phyloP scores from a whole-genome alignment of 2,888 invertebrate species.

The Lacanobia wlatinum region DNA sequence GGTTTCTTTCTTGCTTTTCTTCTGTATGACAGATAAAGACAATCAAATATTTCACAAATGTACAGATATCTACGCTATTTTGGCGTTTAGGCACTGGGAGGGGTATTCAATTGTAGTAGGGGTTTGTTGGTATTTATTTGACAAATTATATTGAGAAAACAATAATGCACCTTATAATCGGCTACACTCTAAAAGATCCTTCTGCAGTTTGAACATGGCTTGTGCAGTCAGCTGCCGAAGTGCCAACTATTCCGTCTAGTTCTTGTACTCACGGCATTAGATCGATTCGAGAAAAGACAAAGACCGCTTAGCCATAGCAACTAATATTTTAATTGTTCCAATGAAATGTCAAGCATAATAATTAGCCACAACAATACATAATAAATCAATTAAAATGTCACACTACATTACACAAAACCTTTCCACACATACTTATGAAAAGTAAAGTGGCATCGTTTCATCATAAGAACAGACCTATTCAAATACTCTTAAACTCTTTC shows the following conservation, averaged over 20 bases:
- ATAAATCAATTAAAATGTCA: not conserved
- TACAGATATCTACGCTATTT: not conserved
- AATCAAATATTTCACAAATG: too few species aligned
- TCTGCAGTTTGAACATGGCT: not conserved
- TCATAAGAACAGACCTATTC: not conserved
- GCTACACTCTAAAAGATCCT: not conserved
- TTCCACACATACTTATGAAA: not conserved
- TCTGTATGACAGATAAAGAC: too few species aligned
- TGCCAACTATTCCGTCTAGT: not conserved
- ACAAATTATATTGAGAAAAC: too few species aligned
- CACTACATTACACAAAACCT: not conserved
- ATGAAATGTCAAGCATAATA: not conserved
- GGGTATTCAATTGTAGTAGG: too few species aligned
- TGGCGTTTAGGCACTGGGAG: not conserved
- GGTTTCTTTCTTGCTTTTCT: too few species aligned
- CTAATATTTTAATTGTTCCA: not conserved
- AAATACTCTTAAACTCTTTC: not conserved
- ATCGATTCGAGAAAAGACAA: too few species aligned
- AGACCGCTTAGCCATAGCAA: too few species aligned
- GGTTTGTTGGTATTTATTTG: too few species aligned
- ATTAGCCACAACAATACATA: not conserved
- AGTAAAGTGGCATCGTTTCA: conserved; percentile 14
- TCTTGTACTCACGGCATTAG: too few species aligned
- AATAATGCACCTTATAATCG: too few species aligned
- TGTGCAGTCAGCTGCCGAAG: not conserved